phyloP scores from a whole-genome alignment of 2,888 invertebrate genomes.

The Oxytorus armatus region DNA sequence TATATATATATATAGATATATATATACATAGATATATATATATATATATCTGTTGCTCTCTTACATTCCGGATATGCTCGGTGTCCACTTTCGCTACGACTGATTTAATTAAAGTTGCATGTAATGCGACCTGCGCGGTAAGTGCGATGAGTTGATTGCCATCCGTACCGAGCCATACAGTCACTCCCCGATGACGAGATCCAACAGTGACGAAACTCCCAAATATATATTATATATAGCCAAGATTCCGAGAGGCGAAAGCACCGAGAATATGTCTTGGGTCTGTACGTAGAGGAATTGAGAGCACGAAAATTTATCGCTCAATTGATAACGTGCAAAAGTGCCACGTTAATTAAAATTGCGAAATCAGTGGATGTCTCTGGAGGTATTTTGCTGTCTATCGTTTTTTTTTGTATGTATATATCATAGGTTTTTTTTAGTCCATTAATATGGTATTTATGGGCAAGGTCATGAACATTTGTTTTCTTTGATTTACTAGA shows the following conservation, averaged over 20 bases:
- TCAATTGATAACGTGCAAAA: too few species aligned
- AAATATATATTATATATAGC: too few species aligned
- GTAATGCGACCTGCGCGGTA: constrained; percentile 70
- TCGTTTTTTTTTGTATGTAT: too few species aligned
- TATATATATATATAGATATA: too few species aligned
- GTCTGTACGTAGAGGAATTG: neutral
- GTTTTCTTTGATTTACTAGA: too few species aligned
- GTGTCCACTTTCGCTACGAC: constrained; percentile 64
- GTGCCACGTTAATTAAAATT: too few species aligned
- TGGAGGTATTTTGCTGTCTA: neutral
- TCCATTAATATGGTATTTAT: too few species aligned
- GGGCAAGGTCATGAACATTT: too few species aligned
- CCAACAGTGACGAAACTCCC: neutral
- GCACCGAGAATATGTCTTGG: neutral
- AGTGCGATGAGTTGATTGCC: constrained; percentile 70
- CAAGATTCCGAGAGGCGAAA: neutral
- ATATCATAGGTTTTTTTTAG: too few species aligned
- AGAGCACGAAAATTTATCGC: neutral
- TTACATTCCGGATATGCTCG: constrained; percentile 20
- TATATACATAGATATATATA: too few species aligned
- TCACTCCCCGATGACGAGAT: constrained; percentile 17
- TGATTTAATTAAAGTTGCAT: constrained; percentile 78
- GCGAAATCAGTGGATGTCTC: neutral
- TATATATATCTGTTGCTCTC: constrained; percentile 16
- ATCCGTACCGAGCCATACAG: constrained; percentile 9